Conservation (phyloP, 2,113 vertebrate species). For the Cygnus buccinator region DNA sequence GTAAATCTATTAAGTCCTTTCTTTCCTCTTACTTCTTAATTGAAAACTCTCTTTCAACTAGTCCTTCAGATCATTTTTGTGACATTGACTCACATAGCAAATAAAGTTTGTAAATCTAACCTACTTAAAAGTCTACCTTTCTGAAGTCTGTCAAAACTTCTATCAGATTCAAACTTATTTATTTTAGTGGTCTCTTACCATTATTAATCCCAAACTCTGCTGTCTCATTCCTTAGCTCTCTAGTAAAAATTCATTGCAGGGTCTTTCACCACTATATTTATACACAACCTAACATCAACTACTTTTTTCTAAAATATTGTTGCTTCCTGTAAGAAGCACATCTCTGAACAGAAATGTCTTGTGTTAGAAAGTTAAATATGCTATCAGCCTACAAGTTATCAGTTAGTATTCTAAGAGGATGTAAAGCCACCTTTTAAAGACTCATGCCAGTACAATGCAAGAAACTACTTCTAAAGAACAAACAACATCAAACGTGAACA, state of each 20-base stretch:
- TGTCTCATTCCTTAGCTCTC: background rate
- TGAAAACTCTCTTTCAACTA: background rate
- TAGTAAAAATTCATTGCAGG: background rate
- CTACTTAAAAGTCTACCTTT: background rate
- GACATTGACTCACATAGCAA: rapidly evolving
- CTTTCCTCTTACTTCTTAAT: background rate
- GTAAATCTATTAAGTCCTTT: background rate
- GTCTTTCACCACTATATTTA: background rate
- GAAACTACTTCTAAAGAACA: background rate
- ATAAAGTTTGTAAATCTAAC: background rate
- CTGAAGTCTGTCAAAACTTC: background rate
- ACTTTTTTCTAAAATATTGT: background rate
- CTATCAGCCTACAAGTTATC: background rate
- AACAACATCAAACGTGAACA: too few species aligned
- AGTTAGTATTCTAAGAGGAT: background rate
- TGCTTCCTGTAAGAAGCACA: background rate
- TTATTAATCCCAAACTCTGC: background rate
- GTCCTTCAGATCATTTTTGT: background rate
- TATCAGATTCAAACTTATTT: background rate
- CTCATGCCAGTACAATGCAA: background rate
- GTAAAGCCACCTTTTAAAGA: background rate
- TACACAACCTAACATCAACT: background rate
- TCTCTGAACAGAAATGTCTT: background rate
- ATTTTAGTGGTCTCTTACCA: background rate
- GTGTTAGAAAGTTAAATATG: background rate